Conservation (phyloP, 2,113 vertebrate species). For the Platanista minor region DNA sequence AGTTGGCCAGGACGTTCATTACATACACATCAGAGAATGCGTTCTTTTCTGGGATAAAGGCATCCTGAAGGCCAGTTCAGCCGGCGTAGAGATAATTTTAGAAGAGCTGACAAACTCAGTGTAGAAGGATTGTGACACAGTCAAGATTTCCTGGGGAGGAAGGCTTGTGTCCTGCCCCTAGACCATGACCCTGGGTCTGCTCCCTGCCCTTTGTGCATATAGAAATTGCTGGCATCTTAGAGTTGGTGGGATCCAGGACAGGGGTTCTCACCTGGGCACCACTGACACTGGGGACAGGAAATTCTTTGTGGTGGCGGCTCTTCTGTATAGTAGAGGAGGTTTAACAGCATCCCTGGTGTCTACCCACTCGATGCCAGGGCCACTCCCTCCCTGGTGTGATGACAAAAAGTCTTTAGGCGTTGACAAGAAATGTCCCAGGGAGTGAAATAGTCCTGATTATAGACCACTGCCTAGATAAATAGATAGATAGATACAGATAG, state of each 20-base stretch:
- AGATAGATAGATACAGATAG: rapidly evolving
- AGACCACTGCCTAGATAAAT: no score
- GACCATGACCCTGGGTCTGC: not conserved
- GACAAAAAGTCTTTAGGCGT: not conserved
- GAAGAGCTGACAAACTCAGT: not conserved
- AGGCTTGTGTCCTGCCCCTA: no score
- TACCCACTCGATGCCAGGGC: not conserved
- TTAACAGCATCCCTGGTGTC: rapidly evolving
- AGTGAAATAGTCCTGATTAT: not conserved
- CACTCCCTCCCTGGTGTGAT: not conserved
- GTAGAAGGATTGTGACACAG: not conserved
- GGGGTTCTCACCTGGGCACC: not conserved
- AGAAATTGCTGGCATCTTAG: not conserved
- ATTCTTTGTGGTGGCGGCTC: not conserved
- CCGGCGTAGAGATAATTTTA: not conserved
- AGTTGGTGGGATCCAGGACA: not conserved
- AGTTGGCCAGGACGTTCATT: not conserved
- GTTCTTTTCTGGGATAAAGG: not conserved
- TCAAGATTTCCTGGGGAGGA: not conserved
- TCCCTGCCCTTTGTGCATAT: rapidly evolving
- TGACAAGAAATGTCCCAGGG: no score
- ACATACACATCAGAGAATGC: no score
- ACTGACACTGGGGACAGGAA: not conserved
- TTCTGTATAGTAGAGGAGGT: not conserved
- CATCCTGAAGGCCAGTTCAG: rapidly evolving